A percentile compares a stretch with the other conserved stretches of the same genome.
These are phyloP conservation scores for Thaleichthys pacificus DNA, from an alignment of 2,797 vertebrate species.

Conservation along the genomic window DNA sequence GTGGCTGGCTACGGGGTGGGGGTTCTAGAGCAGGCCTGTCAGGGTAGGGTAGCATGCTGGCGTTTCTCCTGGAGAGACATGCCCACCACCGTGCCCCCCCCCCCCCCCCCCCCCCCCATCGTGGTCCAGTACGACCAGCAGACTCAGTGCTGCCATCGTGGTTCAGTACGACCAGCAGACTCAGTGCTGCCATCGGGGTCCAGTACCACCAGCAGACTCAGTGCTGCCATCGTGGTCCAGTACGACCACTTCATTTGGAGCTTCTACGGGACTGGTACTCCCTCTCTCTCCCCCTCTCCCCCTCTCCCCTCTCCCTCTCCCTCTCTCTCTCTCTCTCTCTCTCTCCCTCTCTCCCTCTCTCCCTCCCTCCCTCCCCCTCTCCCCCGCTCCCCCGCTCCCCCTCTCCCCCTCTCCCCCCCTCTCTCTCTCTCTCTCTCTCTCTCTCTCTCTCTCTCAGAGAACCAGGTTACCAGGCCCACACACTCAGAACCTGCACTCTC, in stretches of 20 bases:
- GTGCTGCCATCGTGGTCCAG: too few relatives aligned
- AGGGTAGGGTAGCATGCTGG: constrained; percentile 4
- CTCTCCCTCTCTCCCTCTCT: background rate
- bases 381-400: background rate
- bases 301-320: too few relatives aligned
- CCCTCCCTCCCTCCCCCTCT: constrained; percentile 59
- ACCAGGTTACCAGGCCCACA: too few relatives aligned
- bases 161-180: too few relatives aligned
- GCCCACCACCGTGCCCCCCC: constrained; percentile 30
- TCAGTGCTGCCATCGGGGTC: too few relatives aligned
- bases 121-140: too few relatives aligned
- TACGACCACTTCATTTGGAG: too few relatives aligned
- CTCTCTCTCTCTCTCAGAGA: background rate
- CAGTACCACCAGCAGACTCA: too few relatives aligned
- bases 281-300: constrained; percentile 40
- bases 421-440: background rate
- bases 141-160: too few relatives aligned
- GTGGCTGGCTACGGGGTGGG: background rate
- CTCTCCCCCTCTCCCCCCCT: background rate
- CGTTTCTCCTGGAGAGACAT: constrained; percentile 16
- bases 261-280: constrained; percentile 16
- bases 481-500: too few relatives aligned
- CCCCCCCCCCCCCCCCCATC: too few relatives aligned
- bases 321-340: background rate
- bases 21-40: constrained; percentile 4